Conservation (phyloP, 2,797 vertebrate genomes). For the Enteromius fasciolatus region DNA sequence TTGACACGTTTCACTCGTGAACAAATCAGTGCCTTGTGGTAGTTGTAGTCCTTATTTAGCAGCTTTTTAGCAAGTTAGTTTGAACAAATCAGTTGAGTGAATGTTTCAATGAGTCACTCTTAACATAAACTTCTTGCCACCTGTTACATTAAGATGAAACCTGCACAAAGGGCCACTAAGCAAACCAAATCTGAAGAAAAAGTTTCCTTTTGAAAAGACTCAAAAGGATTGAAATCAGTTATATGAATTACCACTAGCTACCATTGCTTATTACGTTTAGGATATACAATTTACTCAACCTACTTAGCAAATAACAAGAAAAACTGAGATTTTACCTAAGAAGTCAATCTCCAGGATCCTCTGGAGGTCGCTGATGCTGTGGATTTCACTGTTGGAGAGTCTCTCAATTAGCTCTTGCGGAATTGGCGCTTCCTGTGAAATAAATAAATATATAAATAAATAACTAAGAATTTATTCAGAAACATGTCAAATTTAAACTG, state of each 20-base stretch:
- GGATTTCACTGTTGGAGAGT: slow-evolving; percentile 91
- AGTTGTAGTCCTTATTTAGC: not conserved
- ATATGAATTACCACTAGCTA: not conserved
- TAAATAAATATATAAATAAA: slow-evolving; percentile 43
- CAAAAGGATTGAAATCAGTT: not conserved
- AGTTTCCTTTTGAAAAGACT: not conserved
- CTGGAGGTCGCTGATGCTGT: slow-evolving; percentile 96
- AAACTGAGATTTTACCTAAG: slow-evolving; percentile 88
- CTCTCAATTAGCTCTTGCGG: slow-evolving; percentile 91
- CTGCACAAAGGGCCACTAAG: not conserved
- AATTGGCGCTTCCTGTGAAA: slow-evolving; percentile 86
- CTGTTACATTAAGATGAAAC: not conserved
- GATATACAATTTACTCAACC: not conserved
- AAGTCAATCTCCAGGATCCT: slow-evolving; percentile 95
- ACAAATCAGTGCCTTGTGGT: not conserved
- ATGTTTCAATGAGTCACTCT: slow-evolving; percentile 19
- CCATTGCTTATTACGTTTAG: too few species aligned
- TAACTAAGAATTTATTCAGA: not conserved
- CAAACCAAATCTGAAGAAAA: not conserved
- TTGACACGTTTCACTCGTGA: not conserved
- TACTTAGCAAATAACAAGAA: not conserved
- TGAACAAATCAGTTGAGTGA: not conserved
- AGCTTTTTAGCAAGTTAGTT: not conserved
- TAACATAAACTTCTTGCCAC: not conserved
- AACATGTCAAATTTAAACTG: not conserved